Conservation (phyloP, 2,113 vertebrate genomes). For the Phocoena phocoena region DNA sequence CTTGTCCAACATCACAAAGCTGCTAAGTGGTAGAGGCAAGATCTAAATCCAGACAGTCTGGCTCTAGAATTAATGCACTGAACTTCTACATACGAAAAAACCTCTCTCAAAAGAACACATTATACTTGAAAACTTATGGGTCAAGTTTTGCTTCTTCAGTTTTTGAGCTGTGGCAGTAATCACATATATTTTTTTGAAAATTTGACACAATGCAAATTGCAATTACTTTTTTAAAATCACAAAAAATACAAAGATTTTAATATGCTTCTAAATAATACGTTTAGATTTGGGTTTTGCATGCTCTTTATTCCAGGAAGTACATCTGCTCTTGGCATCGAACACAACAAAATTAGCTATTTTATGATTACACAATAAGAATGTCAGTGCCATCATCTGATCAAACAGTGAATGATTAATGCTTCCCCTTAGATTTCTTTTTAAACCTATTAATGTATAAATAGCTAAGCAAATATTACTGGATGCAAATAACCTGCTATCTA, state of each 20-base stretch:
- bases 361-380: slow-evolving; percentile 43
- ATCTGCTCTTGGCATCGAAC: slow-evolving; percentile 56
- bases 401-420: neutral
- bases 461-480: slow-evolving; percentile 24
- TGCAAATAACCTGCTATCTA: neutral
- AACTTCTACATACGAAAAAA: neutral
- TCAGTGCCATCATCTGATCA: neutral
- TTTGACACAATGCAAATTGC: neutral
- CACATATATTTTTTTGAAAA: neutral
- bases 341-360: slow-evolving; percentile 46
- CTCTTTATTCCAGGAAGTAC: slow-evolving; percentile 32
- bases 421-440: slow-evolving; percentile 7
- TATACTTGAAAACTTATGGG: neutral
- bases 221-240: slow-evolving; percentile 33
- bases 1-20: neutral
- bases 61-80: neutral
- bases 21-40: neutral
- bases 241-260: slow-evolving; percentile 8
- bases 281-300: slow-evolving; percentile 26
- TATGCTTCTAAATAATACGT: slow-evolving; percentile 38
- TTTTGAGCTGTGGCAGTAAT: neutral
- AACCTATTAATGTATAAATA: slow-evolving; percentile 31
- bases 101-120: neutral
- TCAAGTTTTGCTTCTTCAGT: neutral
- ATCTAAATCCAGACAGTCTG: neutral